Evolutionary conservation across 2,888 invertebrate genomes (phyloP).

Genomic region (Amblyjoppa proteus): DNA sequence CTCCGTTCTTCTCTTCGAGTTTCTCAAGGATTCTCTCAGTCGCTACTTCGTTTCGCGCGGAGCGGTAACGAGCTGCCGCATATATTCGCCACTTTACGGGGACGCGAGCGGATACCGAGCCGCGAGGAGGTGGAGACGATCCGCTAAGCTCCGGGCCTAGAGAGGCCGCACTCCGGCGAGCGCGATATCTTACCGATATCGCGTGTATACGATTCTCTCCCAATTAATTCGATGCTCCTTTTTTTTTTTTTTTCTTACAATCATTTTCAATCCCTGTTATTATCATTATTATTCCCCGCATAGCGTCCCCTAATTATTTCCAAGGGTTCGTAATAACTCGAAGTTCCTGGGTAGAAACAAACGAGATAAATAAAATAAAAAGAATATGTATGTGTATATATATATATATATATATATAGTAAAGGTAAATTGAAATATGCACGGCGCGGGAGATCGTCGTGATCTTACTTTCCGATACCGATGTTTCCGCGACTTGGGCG

Average conservation of each 20-base stretch:
- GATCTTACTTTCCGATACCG: conserved; percentile 39
- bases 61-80: conserved; percentile 65
- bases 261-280: conserved; percentile 34
- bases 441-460: conserved; percentile 45
- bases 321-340: conserved; percentile 40
- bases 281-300: conserved; percentile 26
- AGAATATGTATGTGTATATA: not conserved
- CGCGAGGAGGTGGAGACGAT: not conserved
- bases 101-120: conserved; percentile 22
- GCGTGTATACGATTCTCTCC: conserved; percentile 60
- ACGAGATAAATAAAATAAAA: conserved; percentile 1
- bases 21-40: conserved; percentile 65
- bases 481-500: conserved; percentile 22
- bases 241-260: conserved; percentile 32
- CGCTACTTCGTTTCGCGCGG: conserved; percentile 64
- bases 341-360: conserved; percentile 37
- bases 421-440: conserved; percentile 8
- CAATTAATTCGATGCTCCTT: conserved; percentile 62
- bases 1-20: conserved; percentile 17
- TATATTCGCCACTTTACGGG: conserved; percentile 67
- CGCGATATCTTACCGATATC: conserved; percentile 64
- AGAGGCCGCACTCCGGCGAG: conserved; percentile 22
- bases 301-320: conserved; percentile 53
- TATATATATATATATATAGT: not conserved
- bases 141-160: not conserved